These are phyloP conservation scores for Galagoides demidoff DNA, from an alignment of 2,797 vertebrate genomes.

Conservation along the genomic window DNA sequence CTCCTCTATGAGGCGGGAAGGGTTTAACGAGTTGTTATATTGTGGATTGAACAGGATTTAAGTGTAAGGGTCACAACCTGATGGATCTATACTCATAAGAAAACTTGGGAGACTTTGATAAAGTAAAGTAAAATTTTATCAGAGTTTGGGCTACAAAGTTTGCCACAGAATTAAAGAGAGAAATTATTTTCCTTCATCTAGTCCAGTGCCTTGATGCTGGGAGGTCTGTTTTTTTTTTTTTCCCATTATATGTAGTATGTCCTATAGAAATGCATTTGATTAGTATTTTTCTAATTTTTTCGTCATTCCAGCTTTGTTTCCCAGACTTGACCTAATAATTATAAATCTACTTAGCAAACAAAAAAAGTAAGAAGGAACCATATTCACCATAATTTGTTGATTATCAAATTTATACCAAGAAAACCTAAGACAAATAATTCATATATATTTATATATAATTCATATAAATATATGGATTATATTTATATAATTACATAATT, in stretches of 20 bases:
- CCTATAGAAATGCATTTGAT: neutral
- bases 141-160: slow-evolving; percentile 19
- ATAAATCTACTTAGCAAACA: neutral
- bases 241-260: neutral
- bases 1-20: neutral
- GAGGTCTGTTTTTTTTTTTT: neutral
- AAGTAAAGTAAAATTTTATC: slow-evolving; percentile 34
- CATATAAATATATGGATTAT: no score
- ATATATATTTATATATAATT: neutral
- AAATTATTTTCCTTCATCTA: neutral
- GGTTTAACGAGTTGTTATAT: neutral
- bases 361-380: neutral
- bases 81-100: slow-evolving; percentile 3
- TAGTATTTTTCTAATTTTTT: neutral
- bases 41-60: slow-evolving; percentile 21
- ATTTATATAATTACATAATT: no score
- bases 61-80: neutral
- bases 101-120: neutral
- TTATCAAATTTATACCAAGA: neutral
- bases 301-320: neutral
- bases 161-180: neutral
- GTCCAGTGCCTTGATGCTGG: neutral
- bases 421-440: neutral
- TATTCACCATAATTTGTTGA: neutral
- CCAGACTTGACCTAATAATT: neutral